A percentile compares a stretch with the other conserved stretches of the same genome.
phyloP scores from a whole-genome alignment of 1,140 invertebrate genomes.

The Chrysomallon squamiferum region DNA sequence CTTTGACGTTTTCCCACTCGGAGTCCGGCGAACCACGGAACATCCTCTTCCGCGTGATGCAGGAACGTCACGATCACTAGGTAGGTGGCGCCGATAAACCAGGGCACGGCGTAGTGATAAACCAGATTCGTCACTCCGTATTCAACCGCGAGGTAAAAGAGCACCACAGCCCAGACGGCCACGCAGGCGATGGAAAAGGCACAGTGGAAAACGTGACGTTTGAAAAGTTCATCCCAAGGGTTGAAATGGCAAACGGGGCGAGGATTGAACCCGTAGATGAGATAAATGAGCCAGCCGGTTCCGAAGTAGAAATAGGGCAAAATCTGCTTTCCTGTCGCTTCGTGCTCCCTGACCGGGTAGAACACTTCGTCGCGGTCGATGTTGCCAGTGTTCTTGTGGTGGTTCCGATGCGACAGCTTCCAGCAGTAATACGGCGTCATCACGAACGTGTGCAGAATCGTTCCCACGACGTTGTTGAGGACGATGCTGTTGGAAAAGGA shows the following conservation, averaged over 20 bases:
- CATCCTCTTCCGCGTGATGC: constrained; percentile 58
- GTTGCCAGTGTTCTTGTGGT: constrained; percentile 44
- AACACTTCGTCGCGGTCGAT: constrained; percentile 48
- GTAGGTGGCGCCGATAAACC: constrained; percentile 38
- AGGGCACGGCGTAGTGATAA: constrained; percentile 58
- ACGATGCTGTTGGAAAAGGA: constrained; percentile 58
- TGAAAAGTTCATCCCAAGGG: constrained; percentile 23
- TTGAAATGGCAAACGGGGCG: constrained; percentile 36
- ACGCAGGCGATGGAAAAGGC: constrained; percentile 37
- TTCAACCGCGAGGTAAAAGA: constrained; percentile 37
- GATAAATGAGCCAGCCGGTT: constrained; percentile 41
- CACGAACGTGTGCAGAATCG: constrained; percentile 35
- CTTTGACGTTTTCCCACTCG: constrained; percentile 59
- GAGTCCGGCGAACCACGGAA: constrained; percentile 59
- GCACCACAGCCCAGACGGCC: constrained; percentile 30
- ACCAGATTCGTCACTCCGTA: too few relatives aligned
- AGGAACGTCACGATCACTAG: constrained; percentile 61
- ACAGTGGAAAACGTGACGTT: constrained; percentile 31
- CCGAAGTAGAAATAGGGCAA: constrained; percentile 38
- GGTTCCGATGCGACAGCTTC: constrained; percentile 42
- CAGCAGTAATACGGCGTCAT: constrained; percentile 42
- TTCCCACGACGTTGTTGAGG: constrained; percentile 39
- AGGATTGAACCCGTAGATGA: constrained; percentile 35
- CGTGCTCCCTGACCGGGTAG: constrained; percentile 32
- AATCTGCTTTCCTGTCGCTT: constrained; percentile 9